Conservation (phyloP, 1,140 invertebrate genomes). For the Drosophila asahinai region DNA sequence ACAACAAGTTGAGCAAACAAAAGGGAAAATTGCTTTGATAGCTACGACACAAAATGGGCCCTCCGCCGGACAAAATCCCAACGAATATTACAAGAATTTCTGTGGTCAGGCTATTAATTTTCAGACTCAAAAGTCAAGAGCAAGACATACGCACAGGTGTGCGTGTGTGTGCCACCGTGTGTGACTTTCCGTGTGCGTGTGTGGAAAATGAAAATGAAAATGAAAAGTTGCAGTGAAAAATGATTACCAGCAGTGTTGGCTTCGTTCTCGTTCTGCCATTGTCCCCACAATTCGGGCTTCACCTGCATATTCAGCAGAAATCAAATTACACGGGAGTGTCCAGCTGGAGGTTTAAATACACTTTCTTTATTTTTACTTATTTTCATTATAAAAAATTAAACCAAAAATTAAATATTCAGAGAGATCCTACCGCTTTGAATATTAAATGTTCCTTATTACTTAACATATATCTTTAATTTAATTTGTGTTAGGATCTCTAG, state of each 20-base stretch:
- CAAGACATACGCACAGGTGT: slow-evolving; percentile 9
- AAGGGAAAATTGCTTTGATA: slow-evolving; percentile 29
- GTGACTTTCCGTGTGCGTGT: slow-evolving; percentile 12
- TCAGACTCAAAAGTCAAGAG: slow-evolving; percentile 26
- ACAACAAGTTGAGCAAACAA: slow-evolving; percentile 25
- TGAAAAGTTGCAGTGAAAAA: slow-evolving; percentile 46
- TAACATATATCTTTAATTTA: too few species aligned
- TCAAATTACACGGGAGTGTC: not conserved
- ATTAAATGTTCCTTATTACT: too few species aligned
- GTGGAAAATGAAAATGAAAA: slow-evolving; percentile 45
- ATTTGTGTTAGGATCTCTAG: too few species aligned
- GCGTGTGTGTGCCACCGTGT: slow-evolving; percentile 10
- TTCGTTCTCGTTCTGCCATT: slow-evolving; percentile 22
- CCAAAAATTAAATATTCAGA: too few species aligned
- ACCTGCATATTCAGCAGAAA: slow-evolving; percentile 6
- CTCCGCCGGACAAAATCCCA: slow-evolving; percentile 23
- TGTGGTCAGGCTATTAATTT: slow-evolving; percentile 58
- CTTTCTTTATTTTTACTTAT: not conserved
- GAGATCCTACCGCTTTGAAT: too few species aligned
- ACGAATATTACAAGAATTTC: slow-evolving; percentile 49
- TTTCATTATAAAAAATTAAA: not conserved
- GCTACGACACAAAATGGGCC: slow-evolving; percentile 25
- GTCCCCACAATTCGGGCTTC: slow-evolving; percentile 10
- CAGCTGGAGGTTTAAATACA: not conserved
- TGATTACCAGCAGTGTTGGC: slow-evolving; percentile 32